A percentile compares a stretch with the other conserved stretches of the same genome.
Evolutionary conservation across 2,113 vertebrate species (phyloP).

Genomic region (Dipodomys stephensi): DNA sequence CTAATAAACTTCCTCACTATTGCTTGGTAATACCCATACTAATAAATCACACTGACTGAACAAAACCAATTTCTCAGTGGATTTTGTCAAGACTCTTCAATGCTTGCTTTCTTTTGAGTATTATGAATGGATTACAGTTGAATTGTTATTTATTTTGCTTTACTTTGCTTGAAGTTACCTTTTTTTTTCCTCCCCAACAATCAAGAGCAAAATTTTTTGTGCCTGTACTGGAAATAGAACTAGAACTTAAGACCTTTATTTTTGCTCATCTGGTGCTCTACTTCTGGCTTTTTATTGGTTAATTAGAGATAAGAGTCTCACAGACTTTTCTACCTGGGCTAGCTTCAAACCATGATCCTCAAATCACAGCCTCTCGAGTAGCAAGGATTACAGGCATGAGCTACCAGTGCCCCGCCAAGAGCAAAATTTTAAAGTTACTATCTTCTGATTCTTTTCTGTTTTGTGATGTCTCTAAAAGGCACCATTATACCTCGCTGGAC

Average conservation of each 20-base stretch:
- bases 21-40: not conserved
- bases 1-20: not conserved
- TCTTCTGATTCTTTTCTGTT: not conserved
- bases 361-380: too few species aligned
- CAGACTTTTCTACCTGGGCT: too few species aligned
- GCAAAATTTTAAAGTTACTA: not conserved
- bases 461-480: not conserved
- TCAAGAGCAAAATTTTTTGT: not conserved
- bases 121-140: not conserved
- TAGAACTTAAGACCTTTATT: too few species aligned
- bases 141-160: too few species aligned
- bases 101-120: conserved; percentile 30
- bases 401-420: too few species aligned
- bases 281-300: too few species aligned
- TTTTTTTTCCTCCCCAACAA: not conserved
- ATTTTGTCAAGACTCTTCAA: conserved; percentile 3
- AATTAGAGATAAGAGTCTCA: too few species aligned
- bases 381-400: too few species aligned
- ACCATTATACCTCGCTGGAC: not conserved
- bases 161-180: not conserved
- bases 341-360: too few species aligned
- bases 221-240: too few species aligned
- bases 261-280: too few species aligned
- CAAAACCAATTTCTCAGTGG: not conserved
- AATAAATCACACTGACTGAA: not conserved